These are phyloP conservation scores for Philereme transversata DNA, from an alignment of 2,888 invertebrate genomes.

Conservation along the genomic window DNA sequence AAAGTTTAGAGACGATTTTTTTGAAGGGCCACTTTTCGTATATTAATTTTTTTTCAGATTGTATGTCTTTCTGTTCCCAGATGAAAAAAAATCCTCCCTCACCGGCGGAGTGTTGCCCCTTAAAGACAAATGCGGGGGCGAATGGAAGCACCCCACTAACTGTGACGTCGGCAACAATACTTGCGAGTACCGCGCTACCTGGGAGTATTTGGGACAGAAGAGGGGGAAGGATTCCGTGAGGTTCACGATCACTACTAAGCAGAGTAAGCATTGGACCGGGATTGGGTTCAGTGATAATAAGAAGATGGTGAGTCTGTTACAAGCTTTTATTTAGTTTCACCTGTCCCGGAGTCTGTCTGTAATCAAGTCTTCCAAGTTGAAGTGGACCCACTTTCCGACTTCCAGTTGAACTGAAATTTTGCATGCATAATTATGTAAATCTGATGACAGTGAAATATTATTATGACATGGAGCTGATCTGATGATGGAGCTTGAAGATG, in stretches of 20 bases:
- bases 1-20: too few species aligned
- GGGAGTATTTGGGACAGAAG: constrained; percentile 88
- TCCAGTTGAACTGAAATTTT: too few species aligned
- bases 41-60: too few species aligned
- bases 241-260: constrained; percentile 91
- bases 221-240: constrained; percentile 88
- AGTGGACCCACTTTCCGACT: too few species aligned
- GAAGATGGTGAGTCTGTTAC: constrained; percentile 86
- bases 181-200: constrained; percentile 92
- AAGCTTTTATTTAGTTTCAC: too few species aligned
- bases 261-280: constrained; percentile 94
- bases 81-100: constrained; percentile 75
- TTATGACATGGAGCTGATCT: too few species aligned
- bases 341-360: too few species aligned
- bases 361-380: too few species aligned
- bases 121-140: constrained; percentile 87
- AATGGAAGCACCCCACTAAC: constrained; percentile 89
- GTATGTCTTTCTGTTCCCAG: constrained; percentile 44
- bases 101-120: constrained; percentile 67
- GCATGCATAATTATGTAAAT: too few species aligned
- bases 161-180: constrained; percentile 85
- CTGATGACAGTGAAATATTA: too few species aligned
- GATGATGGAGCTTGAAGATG: too few species aligned
- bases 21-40: not conserved
- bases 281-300: constrained; percentile 94